phyloP scores from a whole-genome alignment of 2,113 vertebrate genomes.

The Centropristis striata region DNA sequence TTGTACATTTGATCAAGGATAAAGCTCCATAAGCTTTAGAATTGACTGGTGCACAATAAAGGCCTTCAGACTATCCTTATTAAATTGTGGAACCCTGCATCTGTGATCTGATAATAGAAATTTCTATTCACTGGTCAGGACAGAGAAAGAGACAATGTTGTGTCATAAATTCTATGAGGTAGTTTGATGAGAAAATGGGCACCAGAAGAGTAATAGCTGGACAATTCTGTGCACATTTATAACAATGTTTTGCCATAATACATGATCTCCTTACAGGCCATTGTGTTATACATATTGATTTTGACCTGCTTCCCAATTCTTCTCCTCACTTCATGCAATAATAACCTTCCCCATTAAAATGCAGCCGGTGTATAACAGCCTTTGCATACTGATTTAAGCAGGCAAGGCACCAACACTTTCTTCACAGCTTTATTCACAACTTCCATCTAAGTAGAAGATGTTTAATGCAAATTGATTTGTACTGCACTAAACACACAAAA shows the following conservation, averaged over 20 bases:
- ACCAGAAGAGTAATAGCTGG: neutral
- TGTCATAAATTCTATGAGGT: neutral
- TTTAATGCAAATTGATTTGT: neutral
- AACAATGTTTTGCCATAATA: slow-evolving; percentile 28
- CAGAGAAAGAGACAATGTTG: too few species aligned
- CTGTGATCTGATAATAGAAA: too few species aligned
- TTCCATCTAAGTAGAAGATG: slow-evolving; percentile 1
- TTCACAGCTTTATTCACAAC: neutral
- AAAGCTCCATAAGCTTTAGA: too few species aligned
- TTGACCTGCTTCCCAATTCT: slow-evolving; percentile 28
- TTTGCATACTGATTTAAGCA: slow-evolving; percentile 39
- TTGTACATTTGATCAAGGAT: too few species aligned
- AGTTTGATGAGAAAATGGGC: neutral
- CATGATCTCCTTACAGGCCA: slow-evolving; percentile 8
- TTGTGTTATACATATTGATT: slow-evolving; percentile 42
- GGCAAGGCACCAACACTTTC: neutral
- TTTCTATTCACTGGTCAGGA: too few species aligned
- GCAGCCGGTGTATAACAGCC: slow-evolving; percentile 33
- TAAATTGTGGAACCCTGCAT: too few species aligned
- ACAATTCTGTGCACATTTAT: slow-evolving; percentile 6
- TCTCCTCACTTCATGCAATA: slow-evolving; percentile 31
- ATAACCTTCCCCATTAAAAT: slow-evolving; percentile 48
- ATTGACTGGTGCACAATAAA: too few species aligned
- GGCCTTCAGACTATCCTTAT: too few species aligned
- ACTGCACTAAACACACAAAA: too few species aligned